Conservation (phyloP, 2,113 vertebrate genomes). For the Piprites chloris region DNA sequence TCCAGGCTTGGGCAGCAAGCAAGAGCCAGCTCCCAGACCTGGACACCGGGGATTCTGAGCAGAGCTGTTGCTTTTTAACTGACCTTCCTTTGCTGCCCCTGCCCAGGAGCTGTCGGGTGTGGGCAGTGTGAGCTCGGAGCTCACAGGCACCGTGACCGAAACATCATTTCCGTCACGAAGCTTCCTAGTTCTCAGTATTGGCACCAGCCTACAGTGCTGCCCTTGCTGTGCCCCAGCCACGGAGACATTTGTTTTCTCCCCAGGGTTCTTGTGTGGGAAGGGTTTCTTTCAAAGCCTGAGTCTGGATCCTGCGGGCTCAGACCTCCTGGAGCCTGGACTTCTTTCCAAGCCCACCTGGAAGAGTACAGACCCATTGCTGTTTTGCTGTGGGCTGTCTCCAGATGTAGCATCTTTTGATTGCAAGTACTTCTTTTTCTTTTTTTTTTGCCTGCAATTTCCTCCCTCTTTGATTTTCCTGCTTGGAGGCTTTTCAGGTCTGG, state of each 20-base stretch:
- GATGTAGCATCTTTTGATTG: conserved; percentile 31
- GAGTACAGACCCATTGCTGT: neutral
- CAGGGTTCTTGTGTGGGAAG: neutral
- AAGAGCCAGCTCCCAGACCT: too few relatives aligned
- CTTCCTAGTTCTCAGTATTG: neutral
- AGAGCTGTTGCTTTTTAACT: neutral
- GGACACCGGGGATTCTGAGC: neutral
- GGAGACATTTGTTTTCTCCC: neutral
- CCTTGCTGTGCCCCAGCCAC: neutral
- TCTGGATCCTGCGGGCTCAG: neutral
- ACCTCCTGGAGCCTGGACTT: neutral
- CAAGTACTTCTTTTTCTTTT: neutral
- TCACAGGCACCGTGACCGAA: accelerated
- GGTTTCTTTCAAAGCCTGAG: neutral
- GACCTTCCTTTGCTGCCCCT: neutral
- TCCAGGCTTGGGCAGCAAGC: neutral
- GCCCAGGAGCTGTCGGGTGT: neutral
- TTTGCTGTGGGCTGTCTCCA: conserved; percentile 18
- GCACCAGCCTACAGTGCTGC: neutral
- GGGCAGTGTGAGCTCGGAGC: neutral
- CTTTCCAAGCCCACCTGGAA: neutral
- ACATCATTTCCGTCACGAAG: neutral
- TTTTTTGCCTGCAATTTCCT: conserved; percentile 19
- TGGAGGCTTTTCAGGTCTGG: conserved; percentile 49
- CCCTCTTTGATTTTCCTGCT: conserved; percentile 13